phyloP scores from a whole-genome alignment of 2,888 invertebrate species.

The Myathropa florea region DNA sequence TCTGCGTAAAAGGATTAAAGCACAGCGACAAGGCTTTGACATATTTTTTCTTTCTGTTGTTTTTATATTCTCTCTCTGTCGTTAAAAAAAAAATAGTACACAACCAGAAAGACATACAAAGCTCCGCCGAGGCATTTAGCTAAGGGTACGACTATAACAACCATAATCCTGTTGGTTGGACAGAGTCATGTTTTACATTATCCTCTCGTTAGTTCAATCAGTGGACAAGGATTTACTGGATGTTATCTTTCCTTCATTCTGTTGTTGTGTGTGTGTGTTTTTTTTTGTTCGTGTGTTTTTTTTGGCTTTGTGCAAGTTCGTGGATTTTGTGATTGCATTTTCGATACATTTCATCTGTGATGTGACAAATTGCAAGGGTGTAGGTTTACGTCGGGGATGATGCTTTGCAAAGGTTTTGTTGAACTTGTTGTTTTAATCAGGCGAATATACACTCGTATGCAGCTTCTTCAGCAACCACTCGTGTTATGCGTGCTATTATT shows the following conservation, averaged over 20 bases:
- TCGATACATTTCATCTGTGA: neutral
- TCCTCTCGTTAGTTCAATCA: conserved; percentile 65
- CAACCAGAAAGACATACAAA: neutral
- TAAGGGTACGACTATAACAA: conserved; percentile 33
- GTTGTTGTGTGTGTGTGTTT: too few relatives aligned
- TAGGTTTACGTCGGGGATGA: neutral
- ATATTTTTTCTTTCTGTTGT: neutral
- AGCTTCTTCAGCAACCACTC: too few relatives aligned
- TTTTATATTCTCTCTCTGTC: neutral
- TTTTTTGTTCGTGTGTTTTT: neutral
- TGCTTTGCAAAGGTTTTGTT: neutral
- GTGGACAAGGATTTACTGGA: conserved; percentile 46
- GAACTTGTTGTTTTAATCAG: too few relatives aligned
- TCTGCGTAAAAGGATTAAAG: conserved; percentile 51
- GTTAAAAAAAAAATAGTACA: neutral
- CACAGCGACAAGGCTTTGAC: conserved; percentile 2
- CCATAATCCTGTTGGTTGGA: conserved; percentile 48
- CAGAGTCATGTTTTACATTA: conserved; percentile 58
- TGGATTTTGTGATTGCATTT: conserved; percentile 17
- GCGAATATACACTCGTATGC: too few relatives aligned
- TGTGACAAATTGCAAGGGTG: neutral
- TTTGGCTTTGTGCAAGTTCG: neutral
- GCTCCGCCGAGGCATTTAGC: conserved; percentile 10
- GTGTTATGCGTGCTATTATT: too few relatives aligned
- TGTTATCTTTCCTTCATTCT: neutral